Percentiles rank a stretch among this genome's conserved stretches.
These are phyloP conservation scores for Ophonus ardosiacus DNA, from an alignment of 2,888 invertebrate genomes.

Conservation along the genomic window DNA sequence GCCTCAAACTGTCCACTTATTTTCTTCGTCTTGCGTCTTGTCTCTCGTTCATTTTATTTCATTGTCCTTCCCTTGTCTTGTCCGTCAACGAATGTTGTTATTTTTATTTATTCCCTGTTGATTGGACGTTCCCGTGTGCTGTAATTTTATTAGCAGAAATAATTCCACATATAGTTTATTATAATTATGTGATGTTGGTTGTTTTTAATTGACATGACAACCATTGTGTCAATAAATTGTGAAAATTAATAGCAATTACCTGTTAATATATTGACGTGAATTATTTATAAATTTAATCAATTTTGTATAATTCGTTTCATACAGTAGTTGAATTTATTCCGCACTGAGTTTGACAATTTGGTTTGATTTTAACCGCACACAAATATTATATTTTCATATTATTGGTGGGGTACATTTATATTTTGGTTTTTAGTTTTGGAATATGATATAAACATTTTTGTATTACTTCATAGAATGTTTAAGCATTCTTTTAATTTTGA, in stretches of 20 bases:
- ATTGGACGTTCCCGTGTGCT: background rate
- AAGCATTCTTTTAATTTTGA: too few relatives aligned
- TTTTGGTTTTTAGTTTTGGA: too few relatives aligned
- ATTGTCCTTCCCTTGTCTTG: background rate
- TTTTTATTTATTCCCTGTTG: slow-evolving; percentile 39
- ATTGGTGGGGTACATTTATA: too few relatives aligned
- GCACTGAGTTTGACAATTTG: background rate
- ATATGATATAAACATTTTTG: too few relatives aligned
- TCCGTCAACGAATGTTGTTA: background rate
- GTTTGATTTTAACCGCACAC: background rate
- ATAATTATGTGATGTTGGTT: background rate
- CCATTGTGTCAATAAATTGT: background rate
- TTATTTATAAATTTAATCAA: background rate
- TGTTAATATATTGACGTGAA: background rate
- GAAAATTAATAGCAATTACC: slow-evolving; percentile 2
- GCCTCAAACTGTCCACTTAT: slow-evolving; percentile 33
- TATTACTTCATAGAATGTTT: too few relatives aligned
- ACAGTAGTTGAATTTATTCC: background rate
- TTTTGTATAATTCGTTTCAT: background rate
- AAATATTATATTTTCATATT: background rate
- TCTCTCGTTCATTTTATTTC: background rate
- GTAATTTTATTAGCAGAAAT: background rate
- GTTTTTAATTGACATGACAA: slow-evolving; percentile 20
- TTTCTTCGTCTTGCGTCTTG: background rate
- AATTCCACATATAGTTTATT: background rate